Percentiles rank a stretch among this genome's conserved stretches.
phyloP scores from a whole-genome alignment of 2,888 invertebrate species.

The Drosophila acutilabella region DNA sequence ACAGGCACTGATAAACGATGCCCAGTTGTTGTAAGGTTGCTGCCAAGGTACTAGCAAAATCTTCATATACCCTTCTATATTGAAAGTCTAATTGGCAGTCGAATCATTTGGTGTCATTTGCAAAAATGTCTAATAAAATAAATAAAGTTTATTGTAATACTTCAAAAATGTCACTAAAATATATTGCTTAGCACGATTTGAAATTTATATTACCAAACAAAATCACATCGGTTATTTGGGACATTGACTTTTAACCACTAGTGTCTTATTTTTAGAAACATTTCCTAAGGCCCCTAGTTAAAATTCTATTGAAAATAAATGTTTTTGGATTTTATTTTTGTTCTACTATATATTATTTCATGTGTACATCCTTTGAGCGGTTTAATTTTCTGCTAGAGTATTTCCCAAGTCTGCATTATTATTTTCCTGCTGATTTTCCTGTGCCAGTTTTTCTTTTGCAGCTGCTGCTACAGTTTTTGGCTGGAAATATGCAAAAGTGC shows the following conservation, averaged over 20 bases:
- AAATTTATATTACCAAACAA: too few species aligned
- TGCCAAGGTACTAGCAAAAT: slow-evolving; percentile 16
- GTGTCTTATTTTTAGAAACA: too few species aligned
- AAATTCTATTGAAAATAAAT: too few species aligned
- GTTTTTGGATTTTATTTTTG: neutral
- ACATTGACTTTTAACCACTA: too few species aligned
- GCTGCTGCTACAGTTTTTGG: slow-evolving; percentile 54
- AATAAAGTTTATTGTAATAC: too few species aligned
- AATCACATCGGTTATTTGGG: too few species aligned
- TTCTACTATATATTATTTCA: neutral
- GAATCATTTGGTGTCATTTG: neutral
- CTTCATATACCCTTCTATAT: neutral
- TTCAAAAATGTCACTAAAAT: neutral
- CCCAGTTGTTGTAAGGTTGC: slow-evolving; percentile 23
- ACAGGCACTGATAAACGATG: slow-evolving; percentile 30
- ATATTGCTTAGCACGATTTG: too few species aligned
- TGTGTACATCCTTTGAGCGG: neutral
- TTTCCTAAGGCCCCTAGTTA: too few species aligned
- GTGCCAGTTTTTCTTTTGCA: slow-evolving; percentile 49
- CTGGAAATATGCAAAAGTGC: slow-evolving; percentile 78
- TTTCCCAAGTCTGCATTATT: neutral
- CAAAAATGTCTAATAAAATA: too few species aligned
- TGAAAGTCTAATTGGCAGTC: neutral
- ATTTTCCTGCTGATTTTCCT: neutral
- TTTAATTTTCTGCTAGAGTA: slow-evolving; percentile 13